These are phyloP conservation scores for Beris morrisii DNA, from an alignment of 2,888 invertebrate species.

Conservation along the genomic window DNA sequence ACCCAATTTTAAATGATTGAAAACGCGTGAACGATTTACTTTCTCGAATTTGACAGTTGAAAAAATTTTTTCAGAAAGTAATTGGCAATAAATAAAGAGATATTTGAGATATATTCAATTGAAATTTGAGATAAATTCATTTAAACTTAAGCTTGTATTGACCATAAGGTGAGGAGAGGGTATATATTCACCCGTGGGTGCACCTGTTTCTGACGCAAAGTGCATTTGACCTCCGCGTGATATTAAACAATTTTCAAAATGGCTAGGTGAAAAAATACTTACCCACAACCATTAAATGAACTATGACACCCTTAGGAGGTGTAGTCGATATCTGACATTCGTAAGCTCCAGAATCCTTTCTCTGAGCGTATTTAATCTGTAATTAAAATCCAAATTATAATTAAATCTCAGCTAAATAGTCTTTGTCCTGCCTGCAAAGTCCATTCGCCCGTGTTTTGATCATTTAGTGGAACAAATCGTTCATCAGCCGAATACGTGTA, in stretches of 20 bases:
- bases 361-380: conserved; percentile 42
- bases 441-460: conserved; percentile 43
- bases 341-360: conserved; percentile 43
- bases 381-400: neutral
- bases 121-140: too few relatives aligned
- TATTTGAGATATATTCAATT: too few relatives aligned
- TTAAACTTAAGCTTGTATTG: too few relatives aligned
- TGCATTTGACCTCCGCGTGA: neutral
- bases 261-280: conserved; percentile 21
- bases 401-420: neutral
- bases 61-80: too few relatives aligned
- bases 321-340: conserved; percentile 44
- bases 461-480: conserved; percentile 42
- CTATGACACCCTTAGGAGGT: conserved; percentile 42
- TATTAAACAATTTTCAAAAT: neutral
- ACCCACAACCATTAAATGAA: conserved; percentile 43
- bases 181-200: neutral
- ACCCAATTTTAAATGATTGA: too few relatives aligned
- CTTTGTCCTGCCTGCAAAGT: conserved; percentile 39
- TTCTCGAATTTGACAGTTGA: too few relatives aligned
- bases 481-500: conserved; percentile 44
- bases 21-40: too few relatives aligned
- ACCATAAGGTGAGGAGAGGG: neutral
- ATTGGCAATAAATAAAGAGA: too few relatives aligned
- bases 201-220: neutral